Percentiles rank a stretch among this genome's conserved stretches.
Evolutionary conservation across 2,888 invertebrate genomes (phyloP).

Genomic region (Acronicta leporina): DNA sequence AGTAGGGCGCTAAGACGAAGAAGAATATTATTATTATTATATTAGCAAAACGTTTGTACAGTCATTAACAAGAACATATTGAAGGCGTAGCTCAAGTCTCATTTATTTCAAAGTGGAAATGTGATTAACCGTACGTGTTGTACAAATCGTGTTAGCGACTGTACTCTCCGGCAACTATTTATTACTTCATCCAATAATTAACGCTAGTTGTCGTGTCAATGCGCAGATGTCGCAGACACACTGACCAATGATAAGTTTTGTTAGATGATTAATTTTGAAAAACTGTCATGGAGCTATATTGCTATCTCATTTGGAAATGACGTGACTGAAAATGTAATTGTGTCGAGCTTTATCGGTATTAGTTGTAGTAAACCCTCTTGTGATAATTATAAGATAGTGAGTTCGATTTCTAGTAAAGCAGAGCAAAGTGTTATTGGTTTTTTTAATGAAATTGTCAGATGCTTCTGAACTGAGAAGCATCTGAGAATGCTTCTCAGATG

Average conservation of each 20-base stretch:
- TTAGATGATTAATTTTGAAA: conserved; percentile 39
- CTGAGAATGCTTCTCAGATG: too few relatives aligned
- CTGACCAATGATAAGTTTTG: conserved; percentile 56
- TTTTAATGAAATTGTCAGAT: too few relatives aligned
- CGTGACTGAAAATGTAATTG: conserved; percentile 2
- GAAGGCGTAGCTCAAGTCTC: conserved; percentile 29
- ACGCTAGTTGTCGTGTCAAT: conserved; percentile 65
- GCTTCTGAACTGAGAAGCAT: too few relatives aligned
- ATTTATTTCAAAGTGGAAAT: conserved; percentile 46
- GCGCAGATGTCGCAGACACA: conserved; percentile 65
- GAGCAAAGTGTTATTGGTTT: too few relatives aligned
- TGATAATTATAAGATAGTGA: too few relatives aligned
- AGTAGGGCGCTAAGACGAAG: too few relatives aligned
- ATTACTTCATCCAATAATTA: conserved; percentile 71
- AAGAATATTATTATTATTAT: too few relatives aligned
- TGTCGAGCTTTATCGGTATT: background rate
- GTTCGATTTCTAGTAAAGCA: too few relatives aligned
- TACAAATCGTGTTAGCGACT: conserved; percentile 46
- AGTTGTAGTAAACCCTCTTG: too few relatives aligned
- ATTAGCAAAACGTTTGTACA: conserved; percentile 1
- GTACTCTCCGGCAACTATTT: conserved; percentile 63
- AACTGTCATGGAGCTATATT: conserved; percentile 8
- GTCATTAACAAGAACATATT: conserved; percentile 3
- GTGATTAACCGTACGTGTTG: conserved; percentile 38
- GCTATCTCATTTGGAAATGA: conserved; percentile 8